Evolutionary conservation across 2,888 invertebrate genomes (phyloP).

Genomic region (Anthoptus insignis): DNA sequence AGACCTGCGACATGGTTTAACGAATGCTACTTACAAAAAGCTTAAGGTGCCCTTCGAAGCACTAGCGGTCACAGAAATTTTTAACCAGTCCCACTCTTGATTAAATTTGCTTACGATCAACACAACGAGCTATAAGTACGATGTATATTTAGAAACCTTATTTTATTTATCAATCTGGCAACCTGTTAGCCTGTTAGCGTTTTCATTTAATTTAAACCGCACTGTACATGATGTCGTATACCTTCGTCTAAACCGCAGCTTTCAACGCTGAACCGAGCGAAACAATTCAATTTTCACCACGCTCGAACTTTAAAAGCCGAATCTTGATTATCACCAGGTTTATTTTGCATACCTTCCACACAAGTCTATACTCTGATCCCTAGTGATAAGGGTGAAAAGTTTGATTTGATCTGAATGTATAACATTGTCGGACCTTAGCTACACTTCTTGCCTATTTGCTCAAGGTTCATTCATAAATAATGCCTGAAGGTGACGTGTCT

Average conservation of each 20-base stretch:
- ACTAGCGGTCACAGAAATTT: no score
- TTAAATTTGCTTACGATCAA: no score
- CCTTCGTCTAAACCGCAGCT: slow-evolving; percentile 50
- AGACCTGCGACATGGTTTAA: no score
- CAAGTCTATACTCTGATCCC: neutral
- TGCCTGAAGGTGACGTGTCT: slow-evolving; percentile 58
- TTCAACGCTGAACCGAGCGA: slow-evolving; percentile 53
- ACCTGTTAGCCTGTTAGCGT: neutral
- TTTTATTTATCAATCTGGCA: neutral
- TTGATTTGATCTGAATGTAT: neutral
- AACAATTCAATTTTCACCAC: slow-evolving; percentile 68
- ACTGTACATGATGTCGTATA: neutral
- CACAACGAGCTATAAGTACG: no score
- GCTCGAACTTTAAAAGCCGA: slow-evolving; percentile 63
- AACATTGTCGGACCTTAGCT: slow-evolving; percentile 41
- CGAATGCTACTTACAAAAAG: no score
- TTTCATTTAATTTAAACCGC: neutral
- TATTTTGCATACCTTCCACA: neutral
- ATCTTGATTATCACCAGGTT: slow-evolving; percentile 51
- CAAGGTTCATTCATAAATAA: slow-evolving; percentile 58
- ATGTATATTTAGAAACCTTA: no score
- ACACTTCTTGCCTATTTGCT: slow-evolving; percentile 51
- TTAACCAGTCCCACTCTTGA: no score
- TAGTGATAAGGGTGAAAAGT: neutral
- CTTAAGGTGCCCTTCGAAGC: no score